Evolutionary conservation across 2,113 vertebrate genomes (phyloP), one percentile per base, ranked within the genome.

Genomic region (Pogonocichla stellata): DNA sequence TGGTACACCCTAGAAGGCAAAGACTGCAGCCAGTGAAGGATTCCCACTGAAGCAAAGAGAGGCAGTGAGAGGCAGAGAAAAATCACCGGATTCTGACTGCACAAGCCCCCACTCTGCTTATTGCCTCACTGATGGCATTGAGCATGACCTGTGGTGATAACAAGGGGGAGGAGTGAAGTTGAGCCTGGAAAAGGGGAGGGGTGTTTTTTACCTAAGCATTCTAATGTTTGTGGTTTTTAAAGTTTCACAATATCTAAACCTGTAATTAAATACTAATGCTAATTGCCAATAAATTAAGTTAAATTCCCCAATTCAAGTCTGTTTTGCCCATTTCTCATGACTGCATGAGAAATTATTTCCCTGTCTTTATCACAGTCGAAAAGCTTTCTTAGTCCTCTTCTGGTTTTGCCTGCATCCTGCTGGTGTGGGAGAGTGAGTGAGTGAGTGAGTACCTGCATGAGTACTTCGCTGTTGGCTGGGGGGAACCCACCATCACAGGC

Each of bases 51-150:
- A 53, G 42, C 26, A 24, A 0, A 31, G 36, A 36, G 43, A 79
- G 57, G 6, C 61, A 69, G n/a, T 28, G 45, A 90, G 34, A 65
- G 19, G 17, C 64, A 51, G n/a, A 42, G 67, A n/a, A 18, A 72
- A 67, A 81, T 51, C 74, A 40, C 58, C 25, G 6, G 6, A 29
- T 40, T 28, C 13, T 10, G 10, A 18, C 26, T 8, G 2, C 38
- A 71, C 25, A 17, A 3, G 8, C 10, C 3, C 1, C 12, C 5
- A 8, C 1, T 1, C 43, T 38, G 25, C 22, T 33, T 3, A 0
- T 4, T 22, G 9, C 45, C 56, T 81, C 31, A 3, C 40, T 42
- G 40, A 42, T 29, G 26, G n/a, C 33, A 36, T 16, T 9, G 15
- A 58, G 12, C 33, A 48, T 33, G 29, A 54, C 36, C 56, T 47